Conservation (phyloP, 2,888 invertebrate species). For the Lasioglossum figueresi region DNA sequence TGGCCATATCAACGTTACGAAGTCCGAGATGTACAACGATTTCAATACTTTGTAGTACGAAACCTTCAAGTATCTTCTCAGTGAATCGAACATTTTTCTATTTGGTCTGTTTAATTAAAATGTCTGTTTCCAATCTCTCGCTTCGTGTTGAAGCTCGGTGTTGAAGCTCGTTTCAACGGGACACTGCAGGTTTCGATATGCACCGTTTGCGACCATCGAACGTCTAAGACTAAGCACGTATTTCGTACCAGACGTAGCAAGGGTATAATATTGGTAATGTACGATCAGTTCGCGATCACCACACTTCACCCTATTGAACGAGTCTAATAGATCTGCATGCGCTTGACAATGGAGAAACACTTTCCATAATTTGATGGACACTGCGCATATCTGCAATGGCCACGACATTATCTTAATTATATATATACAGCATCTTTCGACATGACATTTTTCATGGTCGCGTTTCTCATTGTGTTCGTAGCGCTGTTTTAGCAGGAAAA, state of each 20-base stretch:
- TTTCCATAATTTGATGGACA: not conserved
- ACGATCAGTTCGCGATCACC: slow-evolving; percentile 16
- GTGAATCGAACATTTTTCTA: not conserved
- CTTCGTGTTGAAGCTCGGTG: too few species aligned
- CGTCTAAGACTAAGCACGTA: slow-evolving; percentile 25
- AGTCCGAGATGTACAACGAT: slow-evolving; percentile 66
- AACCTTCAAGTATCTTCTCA: not conserved
- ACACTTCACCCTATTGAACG: slow-evolving; percentile 30
- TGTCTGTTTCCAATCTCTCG: too few species aligned
- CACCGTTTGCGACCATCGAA: not conserved
- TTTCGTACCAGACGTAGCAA: not conserved
- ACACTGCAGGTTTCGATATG: not conserved
- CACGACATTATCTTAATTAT: slow-evolving; percentile 45
- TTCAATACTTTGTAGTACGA: slow-evolving; percentile 52
- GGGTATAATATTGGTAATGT: slow-evolving; percentile 37
- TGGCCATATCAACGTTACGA: slow-evolving; percentile 68
- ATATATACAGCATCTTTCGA: not conserved
- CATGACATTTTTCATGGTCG: not conserved
- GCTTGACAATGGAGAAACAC: not conserved
- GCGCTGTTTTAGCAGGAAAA: too few species aligned
- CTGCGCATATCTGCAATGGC: not conserved
- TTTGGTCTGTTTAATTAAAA: not conserved
- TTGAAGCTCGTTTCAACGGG: not conserved
- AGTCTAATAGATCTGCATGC: slow-evolving; percentile 27
- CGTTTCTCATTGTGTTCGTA: not conserved